Evolutionary conservation across 2,113 vertebrate species (phyloP).

Genomic region (Neolamprologus tretocephalus): DNA sequence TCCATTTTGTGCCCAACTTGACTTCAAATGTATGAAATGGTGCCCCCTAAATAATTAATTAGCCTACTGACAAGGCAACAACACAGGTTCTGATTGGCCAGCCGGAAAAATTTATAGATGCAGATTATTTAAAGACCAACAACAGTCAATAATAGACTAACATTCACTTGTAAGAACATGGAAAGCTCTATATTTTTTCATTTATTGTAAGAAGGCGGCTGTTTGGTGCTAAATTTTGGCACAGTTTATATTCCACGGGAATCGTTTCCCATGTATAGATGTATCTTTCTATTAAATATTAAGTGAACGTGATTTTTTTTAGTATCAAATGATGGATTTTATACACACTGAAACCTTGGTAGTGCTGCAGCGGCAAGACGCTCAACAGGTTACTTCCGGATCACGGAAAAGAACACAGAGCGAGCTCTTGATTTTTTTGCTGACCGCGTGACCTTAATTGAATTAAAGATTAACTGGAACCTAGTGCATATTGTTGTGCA

Average conservation of each 20-base stretch:
- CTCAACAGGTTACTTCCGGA: constrained; percentile 10
- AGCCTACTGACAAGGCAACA: not conserved
- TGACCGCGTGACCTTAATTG: not conserved
- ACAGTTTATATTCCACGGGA: not conserved
- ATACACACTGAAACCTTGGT: not conserved
- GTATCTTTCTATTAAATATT: not conserved
- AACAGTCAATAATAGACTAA: not conserved
- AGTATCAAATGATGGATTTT: not conserved
- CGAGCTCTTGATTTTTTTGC: not conserved
- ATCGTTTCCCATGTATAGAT: not conserved
- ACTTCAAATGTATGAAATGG: not conserved
- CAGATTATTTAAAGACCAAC: not conserved
- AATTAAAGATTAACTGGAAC: not conserved
- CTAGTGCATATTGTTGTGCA: not conserved
- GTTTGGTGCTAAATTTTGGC: not conserved
- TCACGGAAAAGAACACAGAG: not conserved
- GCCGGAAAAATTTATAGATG: not conserved
- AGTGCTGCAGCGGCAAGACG: not conserved
- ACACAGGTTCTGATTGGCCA: not conserved
- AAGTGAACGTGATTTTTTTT: not conserved
- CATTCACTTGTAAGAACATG: not conserved
- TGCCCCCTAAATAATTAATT: not conserved
- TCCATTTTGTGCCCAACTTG: not conserved
- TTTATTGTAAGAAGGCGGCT: not conserved
- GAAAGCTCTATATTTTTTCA: not conserved